These are phyloP conservation scores for Palythoa caribaeorum DNA, from an alignment of 92 coral and sea anemone species.

Conservation along the genomic window DNA sequence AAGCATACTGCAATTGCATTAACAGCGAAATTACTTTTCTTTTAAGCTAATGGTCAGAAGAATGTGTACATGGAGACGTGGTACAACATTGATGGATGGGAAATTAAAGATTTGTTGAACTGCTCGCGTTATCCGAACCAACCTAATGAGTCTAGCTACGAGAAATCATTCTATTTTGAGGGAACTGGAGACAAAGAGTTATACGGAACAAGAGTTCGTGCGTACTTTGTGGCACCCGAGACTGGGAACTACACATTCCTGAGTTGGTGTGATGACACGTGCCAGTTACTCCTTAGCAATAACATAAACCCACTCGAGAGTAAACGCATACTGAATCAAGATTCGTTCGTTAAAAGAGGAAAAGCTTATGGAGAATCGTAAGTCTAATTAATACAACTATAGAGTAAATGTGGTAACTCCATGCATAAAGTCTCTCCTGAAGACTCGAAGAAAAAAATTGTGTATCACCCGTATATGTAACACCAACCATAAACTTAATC, in stretches of 20 bases:
- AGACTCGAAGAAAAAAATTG: too few species aligned
- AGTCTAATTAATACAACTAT: not conserved
- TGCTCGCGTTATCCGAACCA: conserved; percentile 3
- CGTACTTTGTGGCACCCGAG: conserved; percentile 45
- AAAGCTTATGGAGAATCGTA: not conserved
- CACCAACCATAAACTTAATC: too few species aligned
- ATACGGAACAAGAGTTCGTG: conserved; percentile 29
- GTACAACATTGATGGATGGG: not conserved
- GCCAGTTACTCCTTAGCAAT: conserved; percentile 25
- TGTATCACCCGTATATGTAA: too few species aligned
- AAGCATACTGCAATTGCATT: not conserved
- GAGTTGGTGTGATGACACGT: conserved; percentile 39
- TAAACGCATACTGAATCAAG: not conserved
- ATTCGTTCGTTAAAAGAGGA: not conserved
- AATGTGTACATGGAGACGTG: conserved; percentile 37
- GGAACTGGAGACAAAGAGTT: not conserved
- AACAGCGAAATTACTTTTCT: not conserved
- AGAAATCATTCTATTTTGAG: not conserved
- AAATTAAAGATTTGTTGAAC: not conserved
- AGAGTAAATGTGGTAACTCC: not conserved
- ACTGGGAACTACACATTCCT: conserved; percentile 38
- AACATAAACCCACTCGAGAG: conserved; percentile 20
- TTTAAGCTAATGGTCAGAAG: conserved; percentile 9
- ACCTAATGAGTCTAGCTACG: conserved; percentile 2
- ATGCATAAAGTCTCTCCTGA: too few species aligned